Evolutionary conservation across 1,140 invertebrate genomes (phyloP).

Genomic region (Diorhabda sublineata): DNA sequence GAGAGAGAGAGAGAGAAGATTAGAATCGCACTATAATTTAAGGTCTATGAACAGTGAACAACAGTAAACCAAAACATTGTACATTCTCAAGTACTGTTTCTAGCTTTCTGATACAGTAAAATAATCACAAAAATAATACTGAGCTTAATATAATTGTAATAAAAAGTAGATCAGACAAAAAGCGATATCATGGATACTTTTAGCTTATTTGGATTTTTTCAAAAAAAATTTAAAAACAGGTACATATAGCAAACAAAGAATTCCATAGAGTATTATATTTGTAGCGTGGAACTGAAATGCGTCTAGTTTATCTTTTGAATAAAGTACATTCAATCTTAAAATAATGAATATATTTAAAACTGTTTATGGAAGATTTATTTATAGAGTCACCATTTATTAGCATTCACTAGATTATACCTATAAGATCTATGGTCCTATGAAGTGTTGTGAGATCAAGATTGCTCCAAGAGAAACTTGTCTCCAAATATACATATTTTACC

Average conservation of each 20-base stretch:
- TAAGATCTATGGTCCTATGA: too few relatives aligned
- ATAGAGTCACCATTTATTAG: too few relatives aligned
- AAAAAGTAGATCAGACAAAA: constrained; percentile 68
- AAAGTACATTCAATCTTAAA: constrained; percentile 42
- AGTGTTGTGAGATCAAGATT: too few relatives aligned
- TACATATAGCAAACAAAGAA: constrained; percentile 61
- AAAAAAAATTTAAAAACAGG: constrained; percentile 51
- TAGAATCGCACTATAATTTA: too few relatives aligned
- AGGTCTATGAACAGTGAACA: constrained; percentile 24
- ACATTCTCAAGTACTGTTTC: constrained; percentile 4
- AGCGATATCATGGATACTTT: constrained; percentile 31
- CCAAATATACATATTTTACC: too few relatives aligned
- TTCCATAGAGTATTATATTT: constrained; percentile 65
- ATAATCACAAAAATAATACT: constrained; percentile 70
- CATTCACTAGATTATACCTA: too few relatives aligned
- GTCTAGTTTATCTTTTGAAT: constrained; percentile 51
- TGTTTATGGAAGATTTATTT: too few relatives aligned
- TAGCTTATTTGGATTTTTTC: constrained; percentile 36
- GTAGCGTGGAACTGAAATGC: constrained; percentile 68
- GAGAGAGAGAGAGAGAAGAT: too few relatives aligned
- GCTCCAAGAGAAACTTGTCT: too few relatives aligned
- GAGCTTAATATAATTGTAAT: constrained; percentile 76
- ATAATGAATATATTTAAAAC: not conserved
- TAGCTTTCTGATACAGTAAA: constrained; percentile 56
- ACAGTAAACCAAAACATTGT: constrained; percentile 34